These are phyloP conservation scores for Sebastes matsubarae DNA, from an alignment of 2,797 vertebrate genomes.

Conservation along the genomic window DNA sequence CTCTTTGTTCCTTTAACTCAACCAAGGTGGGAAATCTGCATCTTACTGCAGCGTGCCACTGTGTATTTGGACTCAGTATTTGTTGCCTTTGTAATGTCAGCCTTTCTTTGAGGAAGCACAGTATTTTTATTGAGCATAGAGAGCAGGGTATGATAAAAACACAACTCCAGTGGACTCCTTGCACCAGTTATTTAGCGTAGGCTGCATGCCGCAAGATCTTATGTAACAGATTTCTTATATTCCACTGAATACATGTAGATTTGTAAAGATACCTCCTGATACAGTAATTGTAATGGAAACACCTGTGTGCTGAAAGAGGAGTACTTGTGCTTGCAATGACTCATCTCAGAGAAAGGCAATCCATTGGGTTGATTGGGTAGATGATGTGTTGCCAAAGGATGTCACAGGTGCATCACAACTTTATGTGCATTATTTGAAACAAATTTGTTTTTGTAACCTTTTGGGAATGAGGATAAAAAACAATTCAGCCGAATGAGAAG, in stretches of 20 bases:
- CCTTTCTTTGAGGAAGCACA: constrained; percentile 21
- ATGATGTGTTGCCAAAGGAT: constrained; percentile 22
- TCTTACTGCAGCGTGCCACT: constrained; percentile 17
- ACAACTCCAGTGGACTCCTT: constrained; percentile 10
- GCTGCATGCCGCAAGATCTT: constrained; percentile 39
- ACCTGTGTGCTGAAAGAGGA: constrained; percentile 19
- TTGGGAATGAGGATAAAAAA: neutral
- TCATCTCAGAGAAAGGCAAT: constrained; percentile 13
- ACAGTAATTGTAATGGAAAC: constrained; percentile 17
- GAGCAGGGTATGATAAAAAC: constrained; percentile 23
- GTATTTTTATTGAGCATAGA: constrained; percentile 20
- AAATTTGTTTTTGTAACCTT: constrained; percentile 17
- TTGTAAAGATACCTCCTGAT: constrained; percentile 50
- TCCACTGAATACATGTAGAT: constrained; percentile 45
- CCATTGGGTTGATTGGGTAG: neutral
- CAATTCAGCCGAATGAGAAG: neutral
- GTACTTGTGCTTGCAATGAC: constrained; percentile 8
- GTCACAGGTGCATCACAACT: constrained; percentile 22
- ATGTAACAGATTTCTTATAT: constrained; percentile 26
- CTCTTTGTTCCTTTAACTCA: constrained; percentile 27
- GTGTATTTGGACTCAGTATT: constrained; percentile 33
- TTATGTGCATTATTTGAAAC: constrained; percentile 27
- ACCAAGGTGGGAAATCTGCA: neutral
- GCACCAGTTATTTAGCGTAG: constrained; percentile 21
- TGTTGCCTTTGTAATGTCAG: constrained; percentile 38